Evolutionary conservation across 1,140 invertebrate genomes (phyloP).

Genomic region (Ceratina calcarata): DNA sequence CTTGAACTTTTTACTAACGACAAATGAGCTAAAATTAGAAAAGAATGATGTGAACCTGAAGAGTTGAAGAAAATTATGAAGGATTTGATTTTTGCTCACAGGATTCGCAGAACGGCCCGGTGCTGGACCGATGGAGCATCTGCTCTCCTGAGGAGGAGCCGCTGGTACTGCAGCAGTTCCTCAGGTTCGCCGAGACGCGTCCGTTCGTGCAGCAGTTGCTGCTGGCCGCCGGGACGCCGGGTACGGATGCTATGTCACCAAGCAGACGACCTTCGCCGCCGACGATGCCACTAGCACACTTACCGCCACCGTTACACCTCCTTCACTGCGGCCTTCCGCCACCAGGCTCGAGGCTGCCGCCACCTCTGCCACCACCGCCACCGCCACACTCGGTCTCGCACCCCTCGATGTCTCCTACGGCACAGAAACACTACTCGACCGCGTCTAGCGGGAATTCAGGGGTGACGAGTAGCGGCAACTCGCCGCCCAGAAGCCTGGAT

Average conservation of each 20-base stretch:
- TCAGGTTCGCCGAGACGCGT: slow-evolving; percentile 91
- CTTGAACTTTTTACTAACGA: no score
- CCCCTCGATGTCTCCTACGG: slow-evolving; percentile 78
- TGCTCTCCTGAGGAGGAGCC: slow-evolving; percentile 92
- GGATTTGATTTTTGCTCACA: slow-evolving; percentile 70
- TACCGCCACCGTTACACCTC: slow-evolving; percentile 81
- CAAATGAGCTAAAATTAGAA: no score
- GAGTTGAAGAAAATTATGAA: background rate
- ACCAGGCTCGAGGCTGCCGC: slow-evolving; percentile 77
- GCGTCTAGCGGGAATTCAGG: slow-evolving; percentile 63
- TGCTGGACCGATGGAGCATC: slow-evolving; percentile 91
- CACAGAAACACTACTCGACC: slow-evolving; percentile 76
- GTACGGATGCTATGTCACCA: slow-evolving; percentile 84
- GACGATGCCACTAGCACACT: slow-evolving; percentile 82
- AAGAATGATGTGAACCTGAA: background rate
- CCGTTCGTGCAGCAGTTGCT: slow-evolving; percentile 90
- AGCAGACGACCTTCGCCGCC: slow-evolving; percentile 84
- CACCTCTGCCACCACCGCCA: slow-evolving; percentile 76
- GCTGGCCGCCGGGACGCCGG: slow-evolving; percentile 83
- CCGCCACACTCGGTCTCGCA: slow-evolving; percentile 76
- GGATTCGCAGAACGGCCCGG: slow-evolving; percentile 86
- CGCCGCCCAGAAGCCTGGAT: slow-evolving; percentile 76
- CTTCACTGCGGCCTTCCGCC: slow-evolving; percentile 80
- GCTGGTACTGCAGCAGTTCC: slow-evolving; percentile 92
- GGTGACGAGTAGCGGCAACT: slow-evolving; percentile 66